phyloP scores from a whole-genome alignment of 2,797 vertebrate genomes.

The Smutsia gigantea region DNA sequence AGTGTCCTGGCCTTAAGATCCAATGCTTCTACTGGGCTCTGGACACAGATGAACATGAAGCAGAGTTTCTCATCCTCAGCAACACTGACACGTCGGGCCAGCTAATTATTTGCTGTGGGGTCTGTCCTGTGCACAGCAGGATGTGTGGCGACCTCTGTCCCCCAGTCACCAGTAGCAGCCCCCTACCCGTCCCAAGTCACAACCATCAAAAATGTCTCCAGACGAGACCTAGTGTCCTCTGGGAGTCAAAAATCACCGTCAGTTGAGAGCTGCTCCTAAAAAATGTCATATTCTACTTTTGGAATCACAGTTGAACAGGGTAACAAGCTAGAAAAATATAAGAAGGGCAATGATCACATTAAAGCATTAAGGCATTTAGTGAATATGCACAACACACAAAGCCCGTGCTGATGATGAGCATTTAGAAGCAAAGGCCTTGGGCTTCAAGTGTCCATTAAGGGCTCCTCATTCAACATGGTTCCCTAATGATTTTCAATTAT shows the following conservation, averaged over 20 bases:
- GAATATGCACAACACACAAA: neutral
- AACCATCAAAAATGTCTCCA: neutral
- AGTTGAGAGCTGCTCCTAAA: neutral
- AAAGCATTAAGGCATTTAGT: neutral
- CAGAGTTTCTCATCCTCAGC: neutral
- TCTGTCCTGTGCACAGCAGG: neutral
- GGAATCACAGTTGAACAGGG: neutral
- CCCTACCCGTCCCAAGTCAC: neutral
- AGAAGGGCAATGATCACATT: neutral
- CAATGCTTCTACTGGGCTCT: neutral
- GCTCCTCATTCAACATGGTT: neutral
- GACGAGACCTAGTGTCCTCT: neutral
- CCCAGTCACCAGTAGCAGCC: neutral
- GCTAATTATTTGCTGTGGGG: neutral
- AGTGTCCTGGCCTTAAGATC: neutral
- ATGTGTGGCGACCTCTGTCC: neutral
- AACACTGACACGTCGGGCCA: neutral
- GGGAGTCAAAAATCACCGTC: neutral
- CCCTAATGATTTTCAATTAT: neutral
- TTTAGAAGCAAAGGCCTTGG: constrained; percentile 16
- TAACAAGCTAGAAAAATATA: neutral
- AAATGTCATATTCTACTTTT: neutral
- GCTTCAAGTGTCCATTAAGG: neutral
- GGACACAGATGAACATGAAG: neutral
- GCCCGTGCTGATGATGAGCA: neutral